Conservation (phyloP, 2,113 vertebrate species). For the Okapia johnstoni region DNA sequence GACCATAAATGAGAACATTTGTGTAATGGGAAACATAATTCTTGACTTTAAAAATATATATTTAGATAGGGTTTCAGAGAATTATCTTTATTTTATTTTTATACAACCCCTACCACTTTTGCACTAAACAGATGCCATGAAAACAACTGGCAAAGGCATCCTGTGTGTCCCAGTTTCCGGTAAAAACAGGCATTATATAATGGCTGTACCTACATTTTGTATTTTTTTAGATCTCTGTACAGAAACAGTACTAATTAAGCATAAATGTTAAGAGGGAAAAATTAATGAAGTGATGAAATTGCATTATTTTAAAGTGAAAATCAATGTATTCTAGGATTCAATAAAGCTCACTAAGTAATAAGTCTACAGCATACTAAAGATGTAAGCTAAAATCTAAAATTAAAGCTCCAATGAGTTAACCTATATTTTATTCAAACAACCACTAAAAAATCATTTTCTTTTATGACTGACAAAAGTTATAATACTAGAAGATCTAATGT, state of each 20-base stretch:
- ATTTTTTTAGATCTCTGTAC: not conserved
- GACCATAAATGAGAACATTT: constrained; percentile 51
- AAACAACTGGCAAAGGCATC: not conserved
- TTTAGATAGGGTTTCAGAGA: constrained; percentile 5
- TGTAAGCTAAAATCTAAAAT: constrained; percentile 40
- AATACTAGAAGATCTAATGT: constrained; percentile 18
- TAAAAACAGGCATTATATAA: not conserved
- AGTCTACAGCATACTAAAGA: not conserved
- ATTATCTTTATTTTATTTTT: not conserved
- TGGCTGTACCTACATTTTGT: not conserved
- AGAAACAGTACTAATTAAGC: constrained; percentile 52
- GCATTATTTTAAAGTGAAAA: constrained; percentile 65
- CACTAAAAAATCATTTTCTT: constrained; percentile 55
- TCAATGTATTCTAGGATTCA: constrained; percentile 53
- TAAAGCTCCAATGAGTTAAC: constrained; percentile 26
- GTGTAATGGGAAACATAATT: constrained; percentile 45
- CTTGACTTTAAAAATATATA: constrained; percentile 38
- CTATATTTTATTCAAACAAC: constrained; percentile 59
- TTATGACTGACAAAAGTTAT: constrained; percentile 47
- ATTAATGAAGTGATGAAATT: constrained; percentile 66
- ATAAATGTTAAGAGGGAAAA: constrained; percentile 43
- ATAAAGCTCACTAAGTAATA: constrained; percentile 31
- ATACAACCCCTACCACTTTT: not conserved
- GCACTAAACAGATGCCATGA: not conserved
- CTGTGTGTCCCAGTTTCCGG: not conserved